phyloP scores from a whole-genome alignment of 2,888 invertebrate genomes.

The Gnatocerus cornutus region DNA sequence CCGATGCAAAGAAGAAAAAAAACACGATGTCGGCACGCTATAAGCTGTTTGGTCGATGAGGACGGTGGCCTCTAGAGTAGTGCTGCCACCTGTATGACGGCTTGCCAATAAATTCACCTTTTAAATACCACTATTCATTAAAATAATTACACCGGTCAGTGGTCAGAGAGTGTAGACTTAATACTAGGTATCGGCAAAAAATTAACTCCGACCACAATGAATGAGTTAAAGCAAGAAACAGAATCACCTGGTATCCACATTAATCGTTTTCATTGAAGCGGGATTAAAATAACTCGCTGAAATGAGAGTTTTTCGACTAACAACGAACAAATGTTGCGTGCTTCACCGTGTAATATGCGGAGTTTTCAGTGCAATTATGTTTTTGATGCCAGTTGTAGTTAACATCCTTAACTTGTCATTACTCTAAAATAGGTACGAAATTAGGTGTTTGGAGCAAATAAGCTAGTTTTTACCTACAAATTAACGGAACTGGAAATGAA shows the following conservation, averaged over 20 bases:
- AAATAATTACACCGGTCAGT: conserved; percentile 19
- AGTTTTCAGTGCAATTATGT: not conserved
- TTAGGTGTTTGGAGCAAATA: no score
- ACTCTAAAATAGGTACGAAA: no score
- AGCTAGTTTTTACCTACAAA: no score
- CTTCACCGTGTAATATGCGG: not conserved
- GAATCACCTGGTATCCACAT: no score
- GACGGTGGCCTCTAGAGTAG: conserved; percentile 38
- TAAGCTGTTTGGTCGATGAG: conserved; percentile 45
- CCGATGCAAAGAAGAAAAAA: conserved; percentile 21
- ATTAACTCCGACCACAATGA: conserved; percentile 7
- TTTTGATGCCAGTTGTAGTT: conserved; percentile 5
- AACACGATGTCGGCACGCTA: conserved; percentile 32
- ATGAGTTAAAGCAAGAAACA: not conserved
- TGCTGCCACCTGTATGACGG: conserved; percentile 45
- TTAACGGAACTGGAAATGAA: no score
- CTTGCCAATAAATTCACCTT: conserved; percentile 37
- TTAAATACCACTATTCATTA: conserved; percentile 33
- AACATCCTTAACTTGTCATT: not conserved
- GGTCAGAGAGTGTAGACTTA: conserved; percentile 1
- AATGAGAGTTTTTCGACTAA: not conserved
- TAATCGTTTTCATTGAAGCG: no score
- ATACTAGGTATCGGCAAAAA: conserved; percentile 7
- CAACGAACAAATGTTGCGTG: conserved; percentile 1
- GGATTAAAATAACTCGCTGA: no score